phyloP scores from a whole-genome alignment of 2,113 vertebrate genomes.

The Hydropotes inermis region DNA sequence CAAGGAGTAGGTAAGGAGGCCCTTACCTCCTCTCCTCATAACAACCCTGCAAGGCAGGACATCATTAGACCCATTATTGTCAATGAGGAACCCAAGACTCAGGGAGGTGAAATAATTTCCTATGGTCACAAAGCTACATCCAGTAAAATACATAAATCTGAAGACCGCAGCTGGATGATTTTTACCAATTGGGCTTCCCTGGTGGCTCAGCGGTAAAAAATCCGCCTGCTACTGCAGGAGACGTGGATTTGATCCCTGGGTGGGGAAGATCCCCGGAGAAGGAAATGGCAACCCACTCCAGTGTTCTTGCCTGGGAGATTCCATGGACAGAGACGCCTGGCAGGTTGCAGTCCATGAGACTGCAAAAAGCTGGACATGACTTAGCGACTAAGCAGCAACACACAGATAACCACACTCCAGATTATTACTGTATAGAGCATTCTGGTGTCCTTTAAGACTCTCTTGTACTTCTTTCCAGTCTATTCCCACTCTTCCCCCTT shows the following conservation, averaged over 20 bases:
- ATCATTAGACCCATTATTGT: neutral
- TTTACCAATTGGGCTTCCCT: neutral
- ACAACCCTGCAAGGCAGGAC: neutral
- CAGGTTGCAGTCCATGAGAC: neutral
- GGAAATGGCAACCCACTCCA: neutral
- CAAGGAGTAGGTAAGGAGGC: too few relatives aligned
- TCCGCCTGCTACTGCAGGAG: neutral
- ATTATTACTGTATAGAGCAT: neutral
- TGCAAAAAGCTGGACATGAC: neutral
- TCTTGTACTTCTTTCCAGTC: neutral
- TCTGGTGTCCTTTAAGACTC: neutral
- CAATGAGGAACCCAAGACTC: neutral
- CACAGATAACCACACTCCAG: neutral
- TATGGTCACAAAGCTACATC: neutral
- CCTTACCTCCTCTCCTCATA: neutral
- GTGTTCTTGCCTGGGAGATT: neutral
- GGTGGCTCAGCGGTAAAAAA: neutral
- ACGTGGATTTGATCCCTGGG: neutral
- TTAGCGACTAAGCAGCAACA: neutral
- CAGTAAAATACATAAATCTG: neutral
- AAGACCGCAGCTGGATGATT: neutral
- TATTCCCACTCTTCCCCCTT: neutral
- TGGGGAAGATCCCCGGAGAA: neutral
- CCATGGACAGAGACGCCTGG: neutral
- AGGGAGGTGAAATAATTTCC: neutral